Evolutionary conservation across 2,888 invertebrate species (phyloP).

Genomic region (Malachius bipustulatus): DNA sequence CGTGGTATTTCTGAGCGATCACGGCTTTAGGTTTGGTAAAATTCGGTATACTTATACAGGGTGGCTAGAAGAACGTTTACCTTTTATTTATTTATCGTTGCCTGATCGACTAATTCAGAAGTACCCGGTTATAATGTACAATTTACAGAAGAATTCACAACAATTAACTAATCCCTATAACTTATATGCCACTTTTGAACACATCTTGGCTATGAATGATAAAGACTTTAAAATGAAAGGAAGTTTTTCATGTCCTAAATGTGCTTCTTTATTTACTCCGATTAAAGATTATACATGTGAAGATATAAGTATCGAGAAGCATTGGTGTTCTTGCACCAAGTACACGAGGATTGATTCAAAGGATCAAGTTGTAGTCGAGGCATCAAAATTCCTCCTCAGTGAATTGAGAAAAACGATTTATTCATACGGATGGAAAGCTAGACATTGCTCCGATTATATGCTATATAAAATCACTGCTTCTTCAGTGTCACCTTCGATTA

Average conservation of each 20-base stretch:
- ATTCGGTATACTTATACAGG: constrained; percentile 56
- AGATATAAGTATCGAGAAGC: constrained; percentile 53
- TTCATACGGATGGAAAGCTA: neutral
- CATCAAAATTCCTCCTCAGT: constrained; percentile 40
- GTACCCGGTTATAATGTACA: constrained; percentile 44
- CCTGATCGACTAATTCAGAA: constrained; percentile 48
- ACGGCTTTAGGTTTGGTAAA: constrained; percentile 68
- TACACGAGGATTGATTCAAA: constrained; percentile 38
- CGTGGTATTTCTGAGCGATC: constrained; percentile 65
- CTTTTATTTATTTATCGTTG: constrained; percentile 57
- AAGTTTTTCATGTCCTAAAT: constrained; percentile 50
- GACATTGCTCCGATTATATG: constrained; percentile 22
- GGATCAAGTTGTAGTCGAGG: constrained; percentile 41
- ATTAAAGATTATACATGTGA: constrained; percentile 51
- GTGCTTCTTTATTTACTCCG: constrained; percentile 50
- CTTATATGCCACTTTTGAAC: constrained; percentile 57
- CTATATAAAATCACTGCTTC: constrained; percentile 24
- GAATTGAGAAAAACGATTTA: constrained; percentile 18
- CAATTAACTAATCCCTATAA: constrained; percentile 67
- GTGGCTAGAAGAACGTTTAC: constrained; percentile 72
- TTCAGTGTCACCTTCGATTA: constrained; percentile 21
- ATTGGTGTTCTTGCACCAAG: constrained; percentile 65
- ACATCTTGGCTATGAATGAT: constrained; percentile 45
- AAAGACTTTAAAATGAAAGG: constrained; percentile 24
- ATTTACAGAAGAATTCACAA: constrained; percentile 50